These are phyloP conservation scores for Anthrax anthrax DNA, from an alignment of 2,888 invertebrate genomes.

Conservation along the genomic window DNA sequence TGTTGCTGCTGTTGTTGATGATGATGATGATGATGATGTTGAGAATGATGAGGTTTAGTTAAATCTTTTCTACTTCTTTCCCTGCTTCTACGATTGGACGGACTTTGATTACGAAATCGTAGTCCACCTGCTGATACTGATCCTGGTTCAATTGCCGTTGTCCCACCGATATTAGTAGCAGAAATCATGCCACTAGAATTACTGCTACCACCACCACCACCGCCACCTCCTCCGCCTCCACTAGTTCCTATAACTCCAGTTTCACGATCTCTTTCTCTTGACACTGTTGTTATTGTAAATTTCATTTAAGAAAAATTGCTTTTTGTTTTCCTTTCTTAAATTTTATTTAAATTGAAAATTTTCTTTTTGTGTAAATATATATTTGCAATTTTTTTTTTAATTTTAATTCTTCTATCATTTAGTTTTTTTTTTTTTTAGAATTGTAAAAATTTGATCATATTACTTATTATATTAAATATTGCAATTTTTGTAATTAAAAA, in stretches of 20 bases:
- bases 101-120: constrained; percentile 34
- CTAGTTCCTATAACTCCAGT: no score
- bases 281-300: constrained; percentile 22
- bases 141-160: constrained; percentile 11
- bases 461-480: no score
- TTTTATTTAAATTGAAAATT: neutral
- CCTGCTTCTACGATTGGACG: constrained; percentile 31
- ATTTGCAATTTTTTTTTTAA: no score
- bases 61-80: constrained; percentile 27
- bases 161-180: constrained; percentile 3
- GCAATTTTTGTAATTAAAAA: no score
- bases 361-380: no score
- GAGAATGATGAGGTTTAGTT: constrained; percentile 28
- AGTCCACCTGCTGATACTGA: constrained; percentile 13
- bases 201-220: constrained; percentile 12
- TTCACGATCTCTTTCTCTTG: constrained; percentile 27
- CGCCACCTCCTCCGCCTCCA: constrained; percentile 20
- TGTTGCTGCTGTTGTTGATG: neutral
- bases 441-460: no score
- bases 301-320: neutral
- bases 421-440: no score
- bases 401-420: no score
- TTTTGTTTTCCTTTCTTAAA: neutral
- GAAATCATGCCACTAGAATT: constrained; percentile 11
- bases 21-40: neutral